Conservation (phyloP, 2,797 vertebrate genomes). For the Malacoraja senta region DNA sequence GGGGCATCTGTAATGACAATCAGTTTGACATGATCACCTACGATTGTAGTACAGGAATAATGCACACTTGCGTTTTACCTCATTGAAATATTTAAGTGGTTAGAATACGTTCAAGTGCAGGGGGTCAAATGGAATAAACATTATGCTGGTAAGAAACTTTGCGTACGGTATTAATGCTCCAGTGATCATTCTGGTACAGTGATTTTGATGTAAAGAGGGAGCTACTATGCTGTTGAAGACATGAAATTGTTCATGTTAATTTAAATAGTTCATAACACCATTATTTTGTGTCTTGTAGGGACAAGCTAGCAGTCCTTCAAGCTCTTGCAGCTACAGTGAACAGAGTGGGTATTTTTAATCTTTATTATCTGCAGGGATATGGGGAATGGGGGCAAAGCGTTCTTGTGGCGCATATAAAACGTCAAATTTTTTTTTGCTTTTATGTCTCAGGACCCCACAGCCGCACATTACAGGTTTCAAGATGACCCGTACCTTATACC, state of each 20-base stretch:
- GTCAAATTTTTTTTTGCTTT: not conserved
- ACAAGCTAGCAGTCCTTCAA: conserved; percentile 76
- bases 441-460: conserved; percentile 72
- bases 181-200: not conserved
- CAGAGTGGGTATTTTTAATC: conserved; percentile 60
- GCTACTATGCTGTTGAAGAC: not conserved
- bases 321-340: conserved; percentile 74
- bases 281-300: conserved; percentile 60
- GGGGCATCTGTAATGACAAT: no score
- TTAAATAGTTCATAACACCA: no score
- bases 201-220: not conserved
- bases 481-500: conserved; percentile 84
- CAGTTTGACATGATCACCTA: not conserved
- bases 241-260: not conserved
- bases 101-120: not conserved
- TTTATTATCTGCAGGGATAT: not conserved
- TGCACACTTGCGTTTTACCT: not conserved
- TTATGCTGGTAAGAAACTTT: not conserved
- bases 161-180: not conserved
- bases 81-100: not conserved
- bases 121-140: not conserved
- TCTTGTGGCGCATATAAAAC: not conserved
- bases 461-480: conserved; percentile 70
- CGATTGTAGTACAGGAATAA: not conserved
- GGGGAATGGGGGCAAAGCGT: no score